phyloP scores from a whole-genome alignment of 2,888 invertebrate genomes.

The Scaptomyza caliginosa region DNA sequence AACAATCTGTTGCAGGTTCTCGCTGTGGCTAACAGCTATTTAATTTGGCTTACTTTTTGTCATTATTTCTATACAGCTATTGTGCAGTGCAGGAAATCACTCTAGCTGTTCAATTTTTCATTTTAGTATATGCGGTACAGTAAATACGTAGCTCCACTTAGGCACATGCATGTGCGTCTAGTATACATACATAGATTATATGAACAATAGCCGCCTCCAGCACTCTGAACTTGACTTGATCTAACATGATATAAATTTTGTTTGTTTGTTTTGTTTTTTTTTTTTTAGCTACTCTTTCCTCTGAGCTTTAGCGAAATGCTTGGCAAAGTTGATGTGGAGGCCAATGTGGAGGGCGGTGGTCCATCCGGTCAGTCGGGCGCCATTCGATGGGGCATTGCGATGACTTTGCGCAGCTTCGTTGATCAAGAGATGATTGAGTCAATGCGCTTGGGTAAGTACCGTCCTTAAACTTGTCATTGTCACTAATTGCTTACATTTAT shows the following conservation, averaged over 20 bases:
- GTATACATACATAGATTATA: conserved; percentile 18
- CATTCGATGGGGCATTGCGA: conserved; percentile 94
- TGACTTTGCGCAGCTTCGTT: conserved; percentile 92
- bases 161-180: conserved; percentile 13
- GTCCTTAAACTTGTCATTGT: conserved; percentile 28
- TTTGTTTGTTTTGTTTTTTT: conserved; percentile 4
- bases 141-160: conserved; percentile 11
- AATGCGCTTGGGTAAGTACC: conserved; percentile 91
- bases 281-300: conserved; percentile 90
- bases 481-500: conserved; percentile 49
- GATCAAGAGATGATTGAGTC: conserved; percentile 90
- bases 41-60: conserved; percentile 61
- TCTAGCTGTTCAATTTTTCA: conserved; percentile 44
- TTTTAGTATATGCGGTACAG: conserved; percentile 9
- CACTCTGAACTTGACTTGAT: conserved; percentile 63
- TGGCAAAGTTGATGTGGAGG: conserved; percentile 92
- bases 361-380: conserved; percentile 94
- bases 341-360: conserved; percentile 90
- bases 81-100: conserved; percentile 62
- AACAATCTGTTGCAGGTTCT: conserved; percentile 58
- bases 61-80: conserved; percentile 53
- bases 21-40: conserved; percentile 34
- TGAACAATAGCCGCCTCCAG: conserved; percentile 56
- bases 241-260: conserved; percentile 36
- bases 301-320: conserved; percentile 91